phyloP scores from a whole-genome alignment of 2,797 vertebrate genomes.

The Phalanger gymnotis region DNA sequence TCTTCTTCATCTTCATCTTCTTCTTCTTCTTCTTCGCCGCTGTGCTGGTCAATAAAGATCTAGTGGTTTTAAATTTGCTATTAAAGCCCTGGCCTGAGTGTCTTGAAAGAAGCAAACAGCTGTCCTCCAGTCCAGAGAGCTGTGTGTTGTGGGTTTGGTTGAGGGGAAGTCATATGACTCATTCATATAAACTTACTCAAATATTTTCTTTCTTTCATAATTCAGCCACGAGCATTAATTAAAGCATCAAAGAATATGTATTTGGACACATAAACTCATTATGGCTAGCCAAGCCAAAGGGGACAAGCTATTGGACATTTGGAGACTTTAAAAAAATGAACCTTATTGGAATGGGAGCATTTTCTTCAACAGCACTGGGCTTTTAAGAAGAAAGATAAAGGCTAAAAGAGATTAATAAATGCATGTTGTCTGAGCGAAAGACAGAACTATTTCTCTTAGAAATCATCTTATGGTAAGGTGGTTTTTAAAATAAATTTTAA shows the following conservation, averaged over 20 bases:
- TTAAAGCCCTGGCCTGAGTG: background rate
- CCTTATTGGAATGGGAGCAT: constrained; percentile 33
- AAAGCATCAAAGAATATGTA: constrained; percentile 71
- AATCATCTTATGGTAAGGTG: constrained; percentile 42
- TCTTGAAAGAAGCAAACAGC: constrained; percentile 56
- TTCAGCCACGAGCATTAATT: constrained; percentile 65
- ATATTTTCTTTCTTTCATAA: constrained; percentile 75
- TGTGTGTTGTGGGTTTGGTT: constrained; percentile 44
- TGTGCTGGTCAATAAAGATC: background rate
- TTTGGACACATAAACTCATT: constrained; percentile 67
- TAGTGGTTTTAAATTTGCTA: constrained; percentile 45
- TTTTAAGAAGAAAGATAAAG: constrained; percentile 52
- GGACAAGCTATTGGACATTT: constrained; percentile 36
- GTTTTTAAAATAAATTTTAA: constrained; percentile 31
- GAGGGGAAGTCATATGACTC: constrained; percentile 45
- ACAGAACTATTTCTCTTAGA: constrained; percentile 50
- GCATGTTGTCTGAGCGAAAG: background rate
- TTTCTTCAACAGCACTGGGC: constrained; percentile 54
- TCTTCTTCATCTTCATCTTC: background rate
- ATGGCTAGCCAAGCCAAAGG: constrained; percentile 49
- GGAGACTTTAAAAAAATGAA: constrained; percentile 61
- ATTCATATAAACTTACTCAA: constrained; percentile 50
- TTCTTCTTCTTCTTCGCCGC: background rate
- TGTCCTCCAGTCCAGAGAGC: background rate
- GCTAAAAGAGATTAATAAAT: background rate